Evolutionary conservation across 2,113 vertebrate species (phyloP).

Genomic region (Apodemus sylvaticus): DNA sequence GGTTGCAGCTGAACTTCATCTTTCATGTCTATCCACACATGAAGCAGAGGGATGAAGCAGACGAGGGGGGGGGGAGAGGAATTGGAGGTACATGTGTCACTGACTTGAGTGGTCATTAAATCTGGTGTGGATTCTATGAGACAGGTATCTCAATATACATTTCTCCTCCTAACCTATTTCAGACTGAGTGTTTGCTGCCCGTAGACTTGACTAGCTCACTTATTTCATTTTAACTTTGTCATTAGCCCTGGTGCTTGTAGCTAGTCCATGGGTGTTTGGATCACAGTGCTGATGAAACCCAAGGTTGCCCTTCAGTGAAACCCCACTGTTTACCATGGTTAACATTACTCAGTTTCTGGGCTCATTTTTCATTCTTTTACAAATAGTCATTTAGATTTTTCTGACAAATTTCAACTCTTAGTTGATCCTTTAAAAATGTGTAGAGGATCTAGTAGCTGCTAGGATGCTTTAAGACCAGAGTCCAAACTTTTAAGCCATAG

Average conservation of each 20-base stretch:
- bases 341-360: background rate
- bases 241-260: background rate
- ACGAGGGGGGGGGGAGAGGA: too few species aligned
- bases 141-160: background rate
- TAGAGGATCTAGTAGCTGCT: background rate
- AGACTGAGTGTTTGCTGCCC: background rate
- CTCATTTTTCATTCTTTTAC: background rate
- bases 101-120: background rate
- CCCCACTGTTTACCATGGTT: background rate
- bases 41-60: background rate
- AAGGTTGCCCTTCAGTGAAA: background rate
- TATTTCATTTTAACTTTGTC: background rate
- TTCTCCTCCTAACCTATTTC: background rate
- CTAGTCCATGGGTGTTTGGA: background rate
- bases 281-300: background rate
- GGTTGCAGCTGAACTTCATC: background rate
- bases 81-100: rapidly evolving
- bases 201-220: background rate
- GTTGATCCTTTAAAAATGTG: background rate
- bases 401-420: constrained; percentile 2
- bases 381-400: background rate
- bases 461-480: background rate
- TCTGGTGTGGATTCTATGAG: background rate
- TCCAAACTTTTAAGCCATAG: background rate
- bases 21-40: background rate